phyloP scores from a whole-genome alignment of 2,888 invertebrate species.

The Barypeithes pellucidus region DNA sequence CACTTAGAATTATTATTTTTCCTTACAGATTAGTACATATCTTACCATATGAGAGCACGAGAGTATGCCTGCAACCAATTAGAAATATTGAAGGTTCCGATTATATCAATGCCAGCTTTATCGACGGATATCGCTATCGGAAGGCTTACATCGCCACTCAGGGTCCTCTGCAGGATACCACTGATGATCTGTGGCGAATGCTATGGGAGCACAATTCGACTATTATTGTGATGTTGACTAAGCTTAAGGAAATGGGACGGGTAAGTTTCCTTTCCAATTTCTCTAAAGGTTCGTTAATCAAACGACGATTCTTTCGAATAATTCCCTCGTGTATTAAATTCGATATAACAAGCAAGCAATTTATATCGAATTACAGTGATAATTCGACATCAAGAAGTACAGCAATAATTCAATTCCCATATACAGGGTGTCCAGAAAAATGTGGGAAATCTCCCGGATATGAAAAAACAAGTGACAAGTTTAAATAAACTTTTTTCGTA shows the following conservation, averaged over 20 bases:
- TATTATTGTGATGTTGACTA: constrained; percentile 98
- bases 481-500: too few relatives aligned
- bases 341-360: too few relatives aligned
- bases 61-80: constrained; percentile 94
- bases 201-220: constrained; percentile 99
- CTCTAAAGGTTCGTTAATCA: too few relatives aligned
- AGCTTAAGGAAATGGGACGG: constrained; percentile 97
- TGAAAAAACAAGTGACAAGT: too few relatives aligned
- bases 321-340: too few relatives aligned
- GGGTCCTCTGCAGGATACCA: constrained; percentile 96
- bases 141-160: constrained; percentile 99
- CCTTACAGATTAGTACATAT: constrained; percentile 90
- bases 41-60: constrained; percentile 95
- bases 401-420: too few relatives aligned
- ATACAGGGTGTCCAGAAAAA: too few relatives aligned
- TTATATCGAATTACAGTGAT: too few relatives aligned
- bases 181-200: constrained; percentile 99
- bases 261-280: constrained; percentile 77
- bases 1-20: too few relatives aligned
- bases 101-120: constrained; percentile 98
- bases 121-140: constrained; percentile 95
- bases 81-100: constrained; percentile 94
- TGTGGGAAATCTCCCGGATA: too few relatives aligned
- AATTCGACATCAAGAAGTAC: too few relatives aligned
- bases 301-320: too few relatives aligned